Evolutionary conservation across 2,113 vertebrate genomes (phyloP).

Genomic region (Chloebia gouldiae): DNA sequence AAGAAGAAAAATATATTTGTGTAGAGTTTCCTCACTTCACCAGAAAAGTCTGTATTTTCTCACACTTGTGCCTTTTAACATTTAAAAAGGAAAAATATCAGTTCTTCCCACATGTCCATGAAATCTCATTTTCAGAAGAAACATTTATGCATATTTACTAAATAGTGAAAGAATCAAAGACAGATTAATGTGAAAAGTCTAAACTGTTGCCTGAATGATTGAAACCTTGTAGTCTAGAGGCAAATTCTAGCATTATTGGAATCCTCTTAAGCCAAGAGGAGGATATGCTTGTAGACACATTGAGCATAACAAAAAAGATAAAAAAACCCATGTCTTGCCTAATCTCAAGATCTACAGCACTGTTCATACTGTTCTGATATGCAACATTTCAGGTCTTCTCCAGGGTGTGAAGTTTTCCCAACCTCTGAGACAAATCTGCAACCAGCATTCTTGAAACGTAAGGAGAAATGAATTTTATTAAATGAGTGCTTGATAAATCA

Average conservation of each 20-base stretch:
- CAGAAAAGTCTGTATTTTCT: background rate
- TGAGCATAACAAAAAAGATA: slow-evolving; percentile 24
- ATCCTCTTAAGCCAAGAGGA: background rate
- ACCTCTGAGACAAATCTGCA: slow-evolving; percentile 40
- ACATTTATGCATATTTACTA: background rate
- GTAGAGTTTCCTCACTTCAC: background rate
- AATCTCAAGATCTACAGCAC: slow-evolving; percentile 10
- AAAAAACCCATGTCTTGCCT: background rate
- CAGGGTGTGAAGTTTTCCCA: background rate
- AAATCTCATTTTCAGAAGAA: background rate
- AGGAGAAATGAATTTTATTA: slow-evolving; percentile 15
- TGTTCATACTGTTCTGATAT: background rate
- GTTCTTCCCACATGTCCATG: background rate
- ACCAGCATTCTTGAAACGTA: background rate
- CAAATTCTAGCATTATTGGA: background rate
- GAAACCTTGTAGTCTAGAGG: background rate
- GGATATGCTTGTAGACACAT: background rate
- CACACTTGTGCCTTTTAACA: background rate
- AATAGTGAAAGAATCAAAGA: background rate
- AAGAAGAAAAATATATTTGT: background rate
- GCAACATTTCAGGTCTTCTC: background rate
- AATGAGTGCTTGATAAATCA: background rate
- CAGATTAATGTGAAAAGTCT: background rate
- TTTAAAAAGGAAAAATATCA: background rate
- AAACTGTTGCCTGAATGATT: background rate